Percentiles rank a stretch among this genome's conserved stretches.
phyloP scores from a whole-genome alignment of 2,113 vertebrate species.

The Microcebus tavaratra region DNA sequence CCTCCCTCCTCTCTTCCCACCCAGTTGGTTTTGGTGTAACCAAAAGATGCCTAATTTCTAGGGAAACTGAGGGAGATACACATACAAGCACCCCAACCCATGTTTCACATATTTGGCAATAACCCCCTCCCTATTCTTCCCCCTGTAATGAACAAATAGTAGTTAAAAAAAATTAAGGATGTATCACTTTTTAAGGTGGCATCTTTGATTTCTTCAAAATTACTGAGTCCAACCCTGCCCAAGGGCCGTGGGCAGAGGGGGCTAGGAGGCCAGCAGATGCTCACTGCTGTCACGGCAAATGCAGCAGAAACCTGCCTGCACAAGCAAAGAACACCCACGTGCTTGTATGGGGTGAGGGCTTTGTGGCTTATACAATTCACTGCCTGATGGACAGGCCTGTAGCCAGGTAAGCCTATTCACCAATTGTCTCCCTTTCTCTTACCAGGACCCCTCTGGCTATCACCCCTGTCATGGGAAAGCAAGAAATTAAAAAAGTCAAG shows the following conservation, averaged over 20 bases:
- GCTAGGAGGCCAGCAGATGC: neutral
- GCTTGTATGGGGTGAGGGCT: neutral
- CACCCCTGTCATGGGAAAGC: constrained; percentile 62
- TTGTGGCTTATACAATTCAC: neutral
- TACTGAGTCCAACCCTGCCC: neutral
- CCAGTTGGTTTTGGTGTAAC: constrained; percentile 56
- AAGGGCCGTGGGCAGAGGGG: neutral
- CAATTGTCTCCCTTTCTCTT: neutral
- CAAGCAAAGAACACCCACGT: neutral
- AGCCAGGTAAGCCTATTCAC: neutral
- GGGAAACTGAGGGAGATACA: constrained; percentile 54
- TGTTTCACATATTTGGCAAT: constrained; percentile 63
- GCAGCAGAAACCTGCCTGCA: neutral
- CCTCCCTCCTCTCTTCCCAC: neutral
- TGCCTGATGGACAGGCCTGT: constrained; percentile 3
- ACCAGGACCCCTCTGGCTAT: constrained; percentile 61
- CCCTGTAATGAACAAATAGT: constrained; percentile 53
- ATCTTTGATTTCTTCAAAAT: neutral
- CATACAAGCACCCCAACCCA: constrained; percentile 24
- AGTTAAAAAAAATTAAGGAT: neutral
- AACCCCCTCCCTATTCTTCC: neutral
- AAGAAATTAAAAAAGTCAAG: constrained; percentile 45
- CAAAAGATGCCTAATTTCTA: constrained; percentile 35
- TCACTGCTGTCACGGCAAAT: neutral
- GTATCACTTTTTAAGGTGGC: constrained; percentile 15